Evolutionary conservation across 2,797 vertebrate species (phyloP).

Genomic region (Pantherophis vulpinus): DNA sequence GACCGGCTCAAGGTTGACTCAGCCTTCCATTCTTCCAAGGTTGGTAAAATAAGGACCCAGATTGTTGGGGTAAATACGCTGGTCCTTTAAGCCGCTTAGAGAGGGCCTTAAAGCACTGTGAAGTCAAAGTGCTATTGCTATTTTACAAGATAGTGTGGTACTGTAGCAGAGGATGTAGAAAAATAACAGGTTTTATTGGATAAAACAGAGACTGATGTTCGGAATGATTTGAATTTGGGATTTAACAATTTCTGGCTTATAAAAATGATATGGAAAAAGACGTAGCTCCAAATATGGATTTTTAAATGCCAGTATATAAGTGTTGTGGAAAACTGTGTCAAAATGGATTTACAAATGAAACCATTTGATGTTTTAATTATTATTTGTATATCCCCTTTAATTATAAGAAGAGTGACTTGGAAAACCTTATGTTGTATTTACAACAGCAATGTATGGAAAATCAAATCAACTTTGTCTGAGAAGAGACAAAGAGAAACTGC

Average conservation of each 20-base stretch:
- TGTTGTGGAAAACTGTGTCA: neutral
- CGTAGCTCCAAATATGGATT: neutral
- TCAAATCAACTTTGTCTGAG: neutral
- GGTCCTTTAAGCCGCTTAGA: neutral
- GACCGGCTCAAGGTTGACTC: neutral
- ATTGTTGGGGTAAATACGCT: neutral
- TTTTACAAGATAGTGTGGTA: neutral
- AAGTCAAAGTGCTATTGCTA: neutral
- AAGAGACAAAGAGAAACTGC: neutral
- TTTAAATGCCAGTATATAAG: neutral
- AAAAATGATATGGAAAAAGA: neutral
- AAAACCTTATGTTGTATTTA: neutral
- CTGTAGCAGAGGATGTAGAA: neutral
- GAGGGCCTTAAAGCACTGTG: neutral
- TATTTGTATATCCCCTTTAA: too few relatives aligned
- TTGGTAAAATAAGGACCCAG: neutral
- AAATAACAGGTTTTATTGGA: neutral
- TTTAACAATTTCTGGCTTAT: neutral
- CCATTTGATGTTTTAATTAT: neutral
- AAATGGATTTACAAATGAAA: neutral
- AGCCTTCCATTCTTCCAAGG: neutral
- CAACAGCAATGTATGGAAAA: neutral
- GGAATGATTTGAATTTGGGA: neutral
- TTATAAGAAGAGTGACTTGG: too few relatives aligned
- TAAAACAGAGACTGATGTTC: neutral